Percentiles rank a stretch among this genome's conserved stretches.
phyloP scores from a whole-genome alignment of 2,113 vertebrate genomes.

The Tringa solitaria region DNA sequence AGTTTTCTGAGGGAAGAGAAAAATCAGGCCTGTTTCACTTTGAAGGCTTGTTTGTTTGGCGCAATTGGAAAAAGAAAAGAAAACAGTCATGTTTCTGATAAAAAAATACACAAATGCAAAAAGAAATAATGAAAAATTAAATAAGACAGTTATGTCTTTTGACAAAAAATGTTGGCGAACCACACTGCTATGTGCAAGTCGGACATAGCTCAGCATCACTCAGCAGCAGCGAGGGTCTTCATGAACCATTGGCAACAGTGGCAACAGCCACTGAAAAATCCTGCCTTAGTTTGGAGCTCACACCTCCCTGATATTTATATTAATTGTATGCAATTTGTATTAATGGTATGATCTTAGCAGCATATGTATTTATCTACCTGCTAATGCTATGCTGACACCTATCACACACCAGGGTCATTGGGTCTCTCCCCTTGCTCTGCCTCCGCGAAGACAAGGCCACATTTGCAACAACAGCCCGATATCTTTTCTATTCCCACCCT shows the following conservation, averaged over 20 bases:
- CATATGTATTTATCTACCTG: neutral
- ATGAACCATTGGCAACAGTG: neutral
- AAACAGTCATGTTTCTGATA: neutral
- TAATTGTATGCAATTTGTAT: neutral
- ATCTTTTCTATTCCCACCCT: neutral
- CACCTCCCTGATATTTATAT: fast-evolving
- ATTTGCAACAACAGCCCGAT: neutral
- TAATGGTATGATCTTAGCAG: neutral
- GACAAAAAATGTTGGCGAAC: neutral
- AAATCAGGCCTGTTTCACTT: neutral
- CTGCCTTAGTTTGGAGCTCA: neutral
- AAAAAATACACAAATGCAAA: neutral
- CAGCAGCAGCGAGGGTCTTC: neutral
- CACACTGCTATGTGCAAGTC: neutral
- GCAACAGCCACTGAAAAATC: neutral
- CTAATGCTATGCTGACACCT: neutral
- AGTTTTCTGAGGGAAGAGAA: neutral
- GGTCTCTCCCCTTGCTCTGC: neutral
- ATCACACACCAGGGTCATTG: neutral
- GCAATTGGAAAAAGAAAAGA: neutral
- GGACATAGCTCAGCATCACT: fast-evolving
- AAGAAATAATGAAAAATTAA: neutral
- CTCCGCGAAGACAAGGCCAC: neutral
- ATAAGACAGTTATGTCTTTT: neutral
- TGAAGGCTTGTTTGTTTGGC: neutral